Percentiles rank a stretch among this genome's conserved stretches.
phyloP scores from a whole-genome alignment of 2,797 vertebrate species.

The Cyclopterus lumpus region DNA sequence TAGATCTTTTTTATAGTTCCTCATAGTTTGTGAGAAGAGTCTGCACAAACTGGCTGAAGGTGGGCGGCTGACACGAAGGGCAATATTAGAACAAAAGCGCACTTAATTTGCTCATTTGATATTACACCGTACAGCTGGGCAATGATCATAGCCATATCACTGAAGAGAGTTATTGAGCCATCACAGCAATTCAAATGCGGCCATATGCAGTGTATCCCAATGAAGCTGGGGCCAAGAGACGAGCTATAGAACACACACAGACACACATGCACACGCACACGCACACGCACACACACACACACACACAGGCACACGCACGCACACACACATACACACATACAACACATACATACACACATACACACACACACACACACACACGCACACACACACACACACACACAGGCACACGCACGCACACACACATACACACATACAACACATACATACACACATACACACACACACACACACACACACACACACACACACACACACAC shows the following conservation, averaged over 20 bases:
- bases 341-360: too few species aligned
- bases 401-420: conserved; percentile 10
- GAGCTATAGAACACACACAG: conserved; percentile 26
- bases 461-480: conserved; percentile 18
- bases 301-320: conserved; percentile 18
- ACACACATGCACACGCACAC: conserved; percentile 14
- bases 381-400: conserved; percentile 25
- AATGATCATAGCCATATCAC: conserved; percentile 64
- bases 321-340: too few species aligned
- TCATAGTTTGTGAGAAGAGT: conserved; percentile 5
- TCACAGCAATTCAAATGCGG: conserved; percentile 59
- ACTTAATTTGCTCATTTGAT: conserved; percentile 51
- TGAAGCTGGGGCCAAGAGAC: conserved; percentile 35
- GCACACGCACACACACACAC: conserved; percentile 23
- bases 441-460: conserved; percentile 22
- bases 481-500: conserved; percentile 11
- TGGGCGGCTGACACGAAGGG: conserved; percentile 30
- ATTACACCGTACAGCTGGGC: conserved; percentile 62
- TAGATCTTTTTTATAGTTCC: neutral
- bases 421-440: conserved; percentile 21
- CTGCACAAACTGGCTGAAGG: conserved; percentile 6
- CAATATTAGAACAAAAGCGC: conserved; percentile 39
- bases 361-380: conserved; percentile 14
- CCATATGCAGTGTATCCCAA: conserved; percentile 40
- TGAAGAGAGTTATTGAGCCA: conserved; percentile 61